Evolutionary conservation across 2,888 invertebrate species (phyloP), one percentile per base, ranked within the genome.

Genomic region (Eupeodes latifasciatus): DNA sequence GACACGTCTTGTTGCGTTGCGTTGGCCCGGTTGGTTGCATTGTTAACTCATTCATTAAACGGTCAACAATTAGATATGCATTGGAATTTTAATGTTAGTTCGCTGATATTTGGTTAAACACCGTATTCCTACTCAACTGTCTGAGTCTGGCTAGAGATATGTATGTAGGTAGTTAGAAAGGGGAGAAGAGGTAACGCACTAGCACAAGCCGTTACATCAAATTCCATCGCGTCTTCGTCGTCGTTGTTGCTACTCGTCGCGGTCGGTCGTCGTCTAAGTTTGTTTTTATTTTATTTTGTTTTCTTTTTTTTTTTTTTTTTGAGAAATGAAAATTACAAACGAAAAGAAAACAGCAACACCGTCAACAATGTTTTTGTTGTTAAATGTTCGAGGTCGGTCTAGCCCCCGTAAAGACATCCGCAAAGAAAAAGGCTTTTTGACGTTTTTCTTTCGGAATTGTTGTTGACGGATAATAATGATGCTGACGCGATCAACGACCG

Each of bases 31-130:
- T 47, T 36, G 51, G 77, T 61, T 84, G 85, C 81, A 84, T 81
- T 85, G 85, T 81, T 81, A 81, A 78, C 88, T 85, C 88, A 85
- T 88, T 85, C 88, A 85, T 88, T 85, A 88, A 88, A 88, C 81
- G 85, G 77, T 81, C 85, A 85, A 81, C 88, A 85, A 88, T 88
- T 88, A 85, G 81, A 88, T 88, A 88, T 88, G 78, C 88, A 81
- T 78, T 85, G 85, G 88, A 88, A 85, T 88, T 85, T 59, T 69
- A 85, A 88, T 88, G 88, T 88, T 85, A 85, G 77, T 85, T 88
- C 81, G 88, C 81, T 85, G 88, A 85, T 88, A 88, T 88, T 88
- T 85, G 85, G 81, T 81, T 75, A 88, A 85, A 88, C 81, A 81
- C 64, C 69, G 77, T 57, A 72, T 40, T 5, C 6, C 72, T 59